phyloP scores from a whole-genome alignment of 2,797 vertebrate species.

The Myioborus miniatus region DNA sequence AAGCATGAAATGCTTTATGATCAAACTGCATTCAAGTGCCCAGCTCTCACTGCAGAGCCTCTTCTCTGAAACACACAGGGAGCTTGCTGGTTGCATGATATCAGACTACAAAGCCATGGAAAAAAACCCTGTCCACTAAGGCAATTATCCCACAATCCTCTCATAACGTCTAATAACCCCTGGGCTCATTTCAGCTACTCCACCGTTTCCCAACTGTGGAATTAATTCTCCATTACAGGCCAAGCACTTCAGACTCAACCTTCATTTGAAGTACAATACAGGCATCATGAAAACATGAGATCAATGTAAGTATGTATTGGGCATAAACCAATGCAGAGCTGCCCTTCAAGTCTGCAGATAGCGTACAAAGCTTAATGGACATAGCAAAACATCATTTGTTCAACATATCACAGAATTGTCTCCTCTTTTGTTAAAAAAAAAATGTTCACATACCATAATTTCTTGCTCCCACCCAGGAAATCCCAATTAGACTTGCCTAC shows the following conservation, averaged over 20 bases:
- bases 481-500: background rate
- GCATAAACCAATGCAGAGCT: background rate
- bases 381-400: background rate
- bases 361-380: background rate
- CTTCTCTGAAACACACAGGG: background rate
- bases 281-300: background rate
- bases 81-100: background rate
- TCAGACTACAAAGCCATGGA: background rate
- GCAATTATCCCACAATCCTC: background rate
- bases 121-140: background rate
- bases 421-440: background rate
- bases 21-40: background rate
- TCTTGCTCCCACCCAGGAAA: background rate
- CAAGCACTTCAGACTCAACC: background rate
- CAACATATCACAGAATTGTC: background rate
- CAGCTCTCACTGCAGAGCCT: background rate
- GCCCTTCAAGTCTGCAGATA: background rate
- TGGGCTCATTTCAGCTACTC: background rate
- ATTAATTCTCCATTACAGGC: background rate
- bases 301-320: background rate
- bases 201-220: background rate
- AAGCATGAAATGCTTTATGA: background rate
- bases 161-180: background rate
- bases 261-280: background rate
- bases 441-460: background rate